These are phyloP conservation scores for Brienomyrus longianalis DNA, from an alignment of 2,113 vertebrate genomes.

Conservation along the genomic window DNA sequence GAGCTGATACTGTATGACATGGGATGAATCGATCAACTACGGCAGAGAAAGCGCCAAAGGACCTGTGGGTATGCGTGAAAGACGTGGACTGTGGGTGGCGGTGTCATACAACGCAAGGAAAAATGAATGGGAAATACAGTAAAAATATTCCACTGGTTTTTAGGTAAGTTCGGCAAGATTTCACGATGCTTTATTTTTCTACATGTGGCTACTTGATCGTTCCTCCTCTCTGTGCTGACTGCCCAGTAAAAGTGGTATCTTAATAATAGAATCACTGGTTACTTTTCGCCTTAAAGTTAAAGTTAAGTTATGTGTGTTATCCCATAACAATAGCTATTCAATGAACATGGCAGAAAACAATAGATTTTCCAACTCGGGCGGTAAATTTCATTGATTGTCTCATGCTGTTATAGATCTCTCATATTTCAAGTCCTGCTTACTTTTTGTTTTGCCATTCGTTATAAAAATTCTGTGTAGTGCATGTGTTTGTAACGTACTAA, in stretches of 20 bases:
- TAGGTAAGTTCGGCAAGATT: neutral
- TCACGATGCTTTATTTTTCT: neutral
- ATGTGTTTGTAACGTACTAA: neutral
- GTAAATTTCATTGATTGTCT: neutral
- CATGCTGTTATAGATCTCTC: neutral
- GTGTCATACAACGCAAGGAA: neutral
- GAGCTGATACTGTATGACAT: neutral
- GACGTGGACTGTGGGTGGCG: neutral
- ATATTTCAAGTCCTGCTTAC: neutral
- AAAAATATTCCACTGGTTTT: no score
- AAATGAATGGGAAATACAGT: neutral
- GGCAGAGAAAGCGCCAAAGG: neutral
- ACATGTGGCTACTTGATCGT: neutral
- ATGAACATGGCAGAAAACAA: neutral
- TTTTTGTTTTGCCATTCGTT: neutral
- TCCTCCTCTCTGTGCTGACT: neutral
- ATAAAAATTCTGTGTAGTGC: neutral
- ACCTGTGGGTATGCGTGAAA: no score
- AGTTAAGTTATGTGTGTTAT: neutral
- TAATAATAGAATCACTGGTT: neutral
- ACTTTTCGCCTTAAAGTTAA: no score
- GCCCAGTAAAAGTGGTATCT: no score
- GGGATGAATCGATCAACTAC: neutral
- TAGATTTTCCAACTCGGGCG: neutral
- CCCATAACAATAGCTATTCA: neutral